Percentiles rank a stretch among this genome's conserved stretches.
Evolutionary conservation across 2,888 invertebrate genomes (phyloP).

Genomic region (Limnephilus auricula): DNA sequence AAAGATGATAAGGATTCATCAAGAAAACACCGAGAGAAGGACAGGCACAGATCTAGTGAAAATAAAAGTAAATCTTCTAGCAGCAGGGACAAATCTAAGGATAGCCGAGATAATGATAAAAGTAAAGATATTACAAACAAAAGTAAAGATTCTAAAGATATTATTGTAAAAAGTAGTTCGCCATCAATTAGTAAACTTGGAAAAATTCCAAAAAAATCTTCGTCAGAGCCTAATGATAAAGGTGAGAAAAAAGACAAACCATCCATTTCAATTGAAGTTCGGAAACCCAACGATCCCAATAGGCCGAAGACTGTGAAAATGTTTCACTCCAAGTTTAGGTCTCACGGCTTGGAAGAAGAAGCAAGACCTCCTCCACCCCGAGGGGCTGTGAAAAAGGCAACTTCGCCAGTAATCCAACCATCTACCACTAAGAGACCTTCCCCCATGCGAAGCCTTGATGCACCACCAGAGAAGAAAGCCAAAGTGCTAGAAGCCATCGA

Average conservation of each 20-base stretch:
- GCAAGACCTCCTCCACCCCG: conserved; percentile 90
- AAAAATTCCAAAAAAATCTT: conserved; percentile 86
- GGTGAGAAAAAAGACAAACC: conserved; percentile 81
- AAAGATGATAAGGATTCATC: conserved; percentile 68
- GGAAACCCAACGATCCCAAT: conserved; percentile 83
- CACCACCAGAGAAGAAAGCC: conserved; percentile 87
- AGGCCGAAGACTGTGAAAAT: conserved; percentile 95
- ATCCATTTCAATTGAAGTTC: conserved; percentile 89
- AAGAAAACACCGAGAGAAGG: conserved; percentile 70
- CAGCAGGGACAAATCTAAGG: conserved; percentile 66
- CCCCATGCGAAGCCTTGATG: conserved; percentile 73
- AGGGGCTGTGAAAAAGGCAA: conserved; percentile 79
- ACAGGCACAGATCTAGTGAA: conserved; percentile 59
- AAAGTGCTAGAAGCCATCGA: conserved; percentile 82
- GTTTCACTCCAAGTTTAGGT: conserved; percentile 93
- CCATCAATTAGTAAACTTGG: conserved; percentile 86
- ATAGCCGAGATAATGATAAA: conserved; percentile 69
- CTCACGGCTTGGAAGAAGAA: conserved; percentile 93
- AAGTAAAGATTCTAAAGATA: conserved; percentile 84
- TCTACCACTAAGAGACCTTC: conserved; percentile 75
- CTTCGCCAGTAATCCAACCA: conserved; percentile 73
- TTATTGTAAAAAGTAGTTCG: conserved; percentile 80
- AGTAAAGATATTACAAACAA: conserved; percentile 73
- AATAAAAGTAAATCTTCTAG: conserved; percentile 67
- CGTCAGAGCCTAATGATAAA: conserved; percentile 71